Conservation (phyloP, 2,797 vertebrate genomes). For the Melanotaenia maccullochi region DNA sequence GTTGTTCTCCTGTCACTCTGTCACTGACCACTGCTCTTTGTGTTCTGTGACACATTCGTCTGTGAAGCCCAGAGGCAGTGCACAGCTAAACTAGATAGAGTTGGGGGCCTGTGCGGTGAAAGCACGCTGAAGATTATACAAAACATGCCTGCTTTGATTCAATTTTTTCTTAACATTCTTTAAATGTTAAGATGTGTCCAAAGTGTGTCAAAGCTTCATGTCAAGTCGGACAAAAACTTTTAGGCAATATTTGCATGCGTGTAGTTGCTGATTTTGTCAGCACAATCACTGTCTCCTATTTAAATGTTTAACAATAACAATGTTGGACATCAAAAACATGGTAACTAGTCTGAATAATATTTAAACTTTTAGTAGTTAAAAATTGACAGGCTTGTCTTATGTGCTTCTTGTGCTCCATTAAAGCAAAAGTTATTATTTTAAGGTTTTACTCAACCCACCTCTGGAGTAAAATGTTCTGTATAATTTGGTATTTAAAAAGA, state of each 20-base stretch:
- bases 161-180: neutral
- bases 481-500: neutral
- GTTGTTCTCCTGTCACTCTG: constrained; percentile 50
- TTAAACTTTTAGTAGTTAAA: neutral
- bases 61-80: constrained; percentile 24
- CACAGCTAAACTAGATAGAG: constrained; percentile 38
- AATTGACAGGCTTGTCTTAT: neutral
- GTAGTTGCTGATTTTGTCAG: neutral
- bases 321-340: neutral
- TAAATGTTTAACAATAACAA: neutral
- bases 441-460: neutral
- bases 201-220: no score
- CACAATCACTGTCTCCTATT: neutral
- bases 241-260: neutral
- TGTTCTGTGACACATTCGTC: constrained; percentile 51
- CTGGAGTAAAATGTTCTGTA: neutral
- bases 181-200: neutral
- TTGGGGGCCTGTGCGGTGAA: constrained; percentile 23
- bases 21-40: constrained; percentile 43
- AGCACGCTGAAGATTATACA: neutral
- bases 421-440: neutral
- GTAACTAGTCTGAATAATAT: neutral
- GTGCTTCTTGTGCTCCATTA: neutral
- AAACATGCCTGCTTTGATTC: neutral
- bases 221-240: neutral